Evolutionary conservation across 2,888 invertebrate species (phyloP).

Genomic region (Andrena chrysosceles): DNA sequence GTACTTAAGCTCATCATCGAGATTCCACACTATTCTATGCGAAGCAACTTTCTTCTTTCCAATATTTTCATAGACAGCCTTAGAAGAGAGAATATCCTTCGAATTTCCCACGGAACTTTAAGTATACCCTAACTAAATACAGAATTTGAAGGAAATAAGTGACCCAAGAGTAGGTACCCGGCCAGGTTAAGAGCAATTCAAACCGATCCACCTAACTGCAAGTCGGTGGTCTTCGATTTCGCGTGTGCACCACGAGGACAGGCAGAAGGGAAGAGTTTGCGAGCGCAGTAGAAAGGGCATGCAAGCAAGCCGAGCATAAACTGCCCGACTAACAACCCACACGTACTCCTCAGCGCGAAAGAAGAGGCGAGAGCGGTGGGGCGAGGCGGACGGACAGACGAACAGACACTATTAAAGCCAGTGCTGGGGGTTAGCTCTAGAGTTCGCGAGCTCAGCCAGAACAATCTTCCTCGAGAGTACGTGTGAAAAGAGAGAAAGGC

Average conservation of each 20-base stretch:
- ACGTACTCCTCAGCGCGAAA: conserved; percentile 76
- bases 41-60: too few species aligned
- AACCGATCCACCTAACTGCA: background rate
- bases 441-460: conserved; percentile 66
- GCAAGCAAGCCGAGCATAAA: conserved; percentile 78
- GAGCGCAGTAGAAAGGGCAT: conserved; percentile 72
- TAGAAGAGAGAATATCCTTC: too few species aligned
- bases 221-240: conserved; percentile 10
- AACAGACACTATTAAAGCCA: conserved; percentile 76
- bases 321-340: conserved; percentile 83
- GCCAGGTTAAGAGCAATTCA: background rate
- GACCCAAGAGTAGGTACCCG: too few species aligned
- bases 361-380: conserved; percentile 51
- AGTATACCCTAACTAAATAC: too few species aligned
- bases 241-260: conserved; percentile 28
- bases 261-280: conserved; percentile 43
- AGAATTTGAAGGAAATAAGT: too few species aligned
- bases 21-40: too few species aligned
- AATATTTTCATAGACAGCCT: too few species aligned
- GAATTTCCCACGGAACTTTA: too few species aligned
- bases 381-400: conserved; percentile 59
- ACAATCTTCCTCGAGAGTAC: conserved; percentile 58
- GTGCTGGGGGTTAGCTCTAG: conserved; percentile 62
- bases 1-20: too few species aligned
- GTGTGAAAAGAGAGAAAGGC: conserved; percentile 54